These are phyloP conservation scores for Oryzaephilus surinamensis DNA, from an alignment of 1,140 invertebrate species.

Conservation along the genomic window DNA sequence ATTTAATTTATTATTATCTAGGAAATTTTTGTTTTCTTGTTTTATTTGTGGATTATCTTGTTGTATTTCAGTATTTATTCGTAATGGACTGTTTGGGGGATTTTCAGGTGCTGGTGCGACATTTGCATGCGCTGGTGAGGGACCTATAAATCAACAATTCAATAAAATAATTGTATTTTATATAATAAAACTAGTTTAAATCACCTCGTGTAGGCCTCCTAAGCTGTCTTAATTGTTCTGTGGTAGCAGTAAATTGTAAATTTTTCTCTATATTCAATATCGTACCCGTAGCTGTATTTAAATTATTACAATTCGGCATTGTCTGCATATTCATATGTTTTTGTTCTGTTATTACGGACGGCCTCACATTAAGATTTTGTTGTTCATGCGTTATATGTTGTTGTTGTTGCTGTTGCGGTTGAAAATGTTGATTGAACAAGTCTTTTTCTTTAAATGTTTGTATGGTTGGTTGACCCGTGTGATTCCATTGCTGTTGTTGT, in stretches of 20 bases:
- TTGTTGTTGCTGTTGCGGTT: too few relatives aligned
- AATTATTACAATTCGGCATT: slow-evolving; percentile 17
- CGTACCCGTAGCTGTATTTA: slow-evolving; percentile 3
- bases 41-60: too few relatives aligned
- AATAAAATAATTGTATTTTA: background rate
- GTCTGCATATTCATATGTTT: too few relatives aligned
- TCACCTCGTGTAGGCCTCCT: slow-evolving; percentile 15
- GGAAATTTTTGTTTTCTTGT: too few relatives aligned
- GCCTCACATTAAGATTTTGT: slow-evolving; percentile 24
- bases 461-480: slow-evolving; percentile 35
- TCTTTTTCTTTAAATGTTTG: slow-evolving; percentile 36
- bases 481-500: slow-evolving; percentile 29
- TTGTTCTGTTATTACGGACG: slow-evolving; percentile 45
- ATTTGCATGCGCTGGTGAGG: too few relatives aligned
- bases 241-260: slow-evolving; percentile 36
- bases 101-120: too few relatives aligned
- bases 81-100: too few relatives aligned
- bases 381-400: slow-evolving; percentile 9
- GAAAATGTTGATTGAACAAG: too few relatives aligned
- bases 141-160: too few relatives aligned
- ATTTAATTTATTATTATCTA: too few relatives aligned
- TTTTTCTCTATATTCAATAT: background rate
- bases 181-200: background rate
- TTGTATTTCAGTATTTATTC: too few relatives aligned
- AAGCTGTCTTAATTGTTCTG: slow-evolving; percentile 31